Conservation (phyloP, 2,888 invertebrate genomes). For the Pemphredon lugubris region DNA sequence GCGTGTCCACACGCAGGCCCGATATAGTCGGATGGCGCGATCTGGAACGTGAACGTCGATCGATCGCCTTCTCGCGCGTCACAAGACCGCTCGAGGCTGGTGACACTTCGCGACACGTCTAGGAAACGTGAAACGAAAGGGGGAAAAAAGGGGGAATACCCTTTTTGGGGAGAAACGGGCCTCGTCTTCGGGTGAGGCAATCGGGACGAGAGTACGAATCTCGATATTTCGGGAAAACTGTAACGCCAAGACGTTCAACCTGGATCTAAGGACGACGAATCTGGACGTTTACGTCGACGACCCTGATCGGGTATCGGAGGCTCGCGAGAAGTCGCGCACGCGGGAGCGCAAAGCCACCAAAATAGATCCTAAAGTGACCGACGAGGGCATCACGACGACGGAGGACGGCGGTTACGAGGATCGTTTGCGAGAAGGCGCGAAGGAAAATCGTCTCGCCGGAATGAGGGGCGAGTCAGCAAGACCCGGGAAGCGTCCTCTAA, state of each 20-base stretch:
- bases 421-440: constrained; percentile 58
- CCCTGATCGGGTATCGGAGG: constrained; percentile 21
- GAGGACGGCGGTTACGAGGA: constrained; percentile 54
- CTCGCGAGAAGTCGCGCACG: constrained; percentile 23
- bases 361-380: constrained; percentile 42
- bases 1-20: constrained; percentile 60
- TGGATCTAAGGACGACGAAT: constrained; percentile 56
- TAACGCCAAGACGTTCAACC: constrained; percentile 31
- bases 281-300: constrained; percentile 34
- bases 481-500: constrained; percentile 89
- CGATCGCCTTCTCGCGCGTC: constrained; percentile 54
- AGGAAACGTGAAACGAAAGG: background rate
- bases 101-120: constrained; percentile 22
- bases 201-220: too few relatives aligned
- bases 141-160: background rate
- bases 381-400: constrained; percentile 50
- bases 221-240: constrained; percentile 1
- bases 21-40: constrained; percentile 62
- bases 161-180: too few relatives aligned
- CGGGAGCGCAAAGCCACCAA: constrained; percentile 27
- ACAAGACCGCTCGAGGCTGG: constrained; percentile 43
- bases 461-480: constrained; percentile 84
- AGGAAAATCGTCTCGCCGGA: constrained; percentile 54
- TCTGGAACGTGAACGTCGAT: constrained; percentile 61
- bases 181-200: too few relatives aligned